Conservation (phyloP, 2,113 vertebrate species). For the Pseudolaguvia tuberculata region DNA sequence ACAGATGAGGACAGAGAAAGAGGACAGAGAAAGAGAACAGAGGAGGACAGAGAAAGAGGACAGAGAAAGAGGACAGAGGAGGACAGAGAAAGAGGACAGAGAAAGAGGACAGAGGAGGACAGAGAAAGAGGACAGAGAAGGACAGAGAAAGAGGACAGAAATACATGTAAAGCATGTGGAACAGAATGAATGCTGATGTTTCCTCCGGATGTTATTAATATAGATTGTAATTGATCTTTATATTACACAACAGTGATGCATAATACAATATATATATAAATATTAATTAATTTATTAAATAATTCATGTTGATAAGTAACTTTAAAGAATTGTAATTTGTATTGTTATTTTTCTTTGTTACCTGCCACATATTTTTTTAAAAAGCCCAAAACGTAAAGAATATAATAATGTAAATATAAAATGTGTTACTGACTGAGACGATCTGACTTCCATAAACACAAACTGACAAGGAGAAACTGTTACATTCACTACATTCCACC, state of each 20-base stretch:
- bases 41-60: too few species aligned
- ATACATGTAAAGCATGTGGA: conserved; percentile 43
- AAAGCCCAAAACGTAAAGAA: neutral
- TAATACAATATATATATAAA: too few species aligned
- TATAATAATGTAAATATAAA: neutral
- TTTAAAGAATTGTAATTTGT: neutral
- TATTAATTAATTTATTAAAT: too few species aligned
- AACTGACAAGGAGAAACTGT: too few species aligned
- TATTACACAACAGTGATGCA: neutral
- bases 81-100: too few species aligned
- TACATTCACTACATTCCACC: too few species aligned
- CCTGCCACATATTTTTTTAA: neutral
- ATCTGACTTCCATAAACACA: neutral
- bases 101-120: too few species aligned
- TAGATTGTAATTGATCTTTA: too few species aligned
- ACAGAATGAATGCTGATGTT: neutral
- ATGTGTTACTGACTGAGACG: neutral
- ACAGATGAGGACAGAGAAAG: conserved; percentile 42
- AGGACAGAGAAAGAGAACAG: too few species aligned
- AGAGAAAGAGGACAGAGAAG: too few species aligned
- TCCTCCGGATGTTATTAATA: neutral
- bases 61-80: too few species aligned
- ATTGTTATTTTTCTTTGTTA: neutral
- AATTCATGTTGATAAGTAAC: neutral
- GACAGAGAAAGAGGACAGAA: too few species aligned